Evolutionary conservation across 2,797 vertebrate species (phyloP).

Genomic region (Trematomus bernacchii): DNA sequence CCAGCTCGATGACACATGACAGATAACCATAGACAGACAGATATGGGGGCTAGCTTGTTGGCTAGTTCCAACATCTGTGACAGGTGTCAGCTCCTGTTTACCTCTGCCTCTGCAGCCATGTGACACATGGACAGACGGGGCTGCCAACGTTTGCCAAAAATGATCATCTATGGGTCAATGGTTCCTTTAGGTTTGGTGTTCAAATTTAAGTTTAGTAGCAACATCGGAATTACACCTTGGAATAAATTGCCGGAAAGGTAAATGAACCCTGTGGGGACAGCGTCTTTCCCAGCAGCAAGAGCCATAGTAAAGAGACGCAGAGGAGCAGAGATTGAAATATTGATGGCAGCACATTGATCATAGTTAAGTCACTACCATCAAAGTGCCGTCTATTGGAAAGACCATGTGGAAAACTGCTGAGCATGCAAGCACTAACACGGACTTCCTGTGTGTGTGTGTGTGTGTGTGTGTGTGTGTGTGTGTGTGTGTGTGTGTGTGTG

Average conservation of each 20-base stretch:
- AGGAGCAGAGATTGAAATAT: constrained; percentile 63
- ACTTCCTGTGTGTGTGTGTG: constrained; percentile 58
- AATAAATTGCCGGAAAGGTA: constrained; percentile 19
- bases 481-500: constrained; percentile 37
- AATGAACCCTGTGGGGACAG: neutral
- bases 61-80: constrained; percentile 71
- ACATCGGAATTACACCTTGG: constrained; percentile 19
- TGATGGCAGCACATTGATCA: constrained; percentile 78
- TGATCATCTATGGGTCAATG: constrained; percentile 39
- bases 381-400: constrained; percentile 70
- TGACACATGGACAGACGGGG: constrained; percentile 50
- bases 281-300: constrained; percentile 13
- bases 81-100: constrained; percentile 80
- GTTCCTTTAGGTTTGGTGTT: constrained; percentile 34
- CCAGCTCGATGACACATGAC: constrained; percentile 69
- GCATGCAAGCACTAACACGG: constrained; percentile 59
- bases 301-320: constrained; percentile 43
- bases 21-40: constrained; percentile 61
- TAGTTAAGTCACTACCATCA: constrained; percentile 71
- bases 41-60: constrained; percentile 65
- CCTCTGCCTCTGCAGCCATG: constrained; percentile 40
- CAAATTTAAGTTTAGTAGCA: constrained; percentile 11
- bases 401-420: constrained; percentile 74
- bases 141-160: constrained; percentile 58
- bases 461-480: constrained; percentile 17